Evolutionary conservation across 1,140 invertebrate species (phyloP).

Genomic region (Frieseomelitta varia): DNA sequence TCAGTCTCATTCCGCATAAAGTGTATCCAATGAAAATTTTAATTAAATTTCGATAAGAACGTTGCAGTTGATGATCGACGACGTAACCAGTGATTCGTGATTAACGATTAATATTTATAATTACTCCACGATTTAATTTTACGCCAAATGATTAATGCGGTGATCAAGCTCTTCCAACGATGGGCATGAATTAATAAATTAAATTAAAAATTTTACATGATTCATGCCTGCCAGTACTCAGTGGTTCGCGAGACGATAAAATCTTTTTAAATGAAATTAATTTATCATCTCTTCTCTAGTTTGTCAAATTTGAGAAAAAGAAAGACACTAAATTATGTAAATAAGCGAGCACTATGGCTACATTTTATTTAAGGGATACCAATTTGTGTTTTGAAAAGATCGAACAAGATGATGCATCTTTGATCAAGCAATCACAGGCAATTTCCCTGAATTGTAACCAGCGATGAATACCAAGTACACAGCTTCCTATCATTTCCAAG

Average conservation of each 20-base stretch:
- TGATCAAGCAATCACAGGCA: neutral
- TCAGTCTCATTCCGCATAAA: neutral
- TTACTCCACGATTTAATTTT: neutral
- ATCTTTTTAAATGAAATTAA: no score
- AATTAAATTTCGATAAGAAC: neutral
- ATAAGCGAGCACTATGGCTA: neutral
- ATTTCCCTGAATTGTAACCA: neutral
- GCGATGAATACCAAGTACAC: neutral
- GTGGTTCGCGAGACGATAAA: no score
- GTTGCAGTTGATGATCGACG: neutral
- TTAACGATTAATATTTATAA: neutral
- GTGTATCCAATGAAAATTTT: neutral
- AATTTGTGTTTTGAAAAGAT: neutral
- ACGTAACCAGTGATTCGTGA: neutral
- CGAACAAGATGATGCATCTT: neutral
- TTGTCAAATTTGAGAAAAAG: neutral
- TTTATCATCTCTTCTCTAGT: neutral
- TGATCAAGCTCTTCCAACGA: neutral
- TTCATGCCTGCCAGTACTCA: no score
- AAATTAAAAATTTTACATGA: neutral
- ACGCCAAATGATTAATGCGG: neutral
- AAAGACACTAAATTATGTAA: neutral
- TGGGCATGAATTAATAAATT: neutral
- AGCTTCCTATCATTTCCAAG: neutral
- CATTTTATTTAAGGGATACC: neutral